Base-by-base conservation (phyloP, 2,888 invertebrate genomes). In the Phaedon cochleariae region DNA sequence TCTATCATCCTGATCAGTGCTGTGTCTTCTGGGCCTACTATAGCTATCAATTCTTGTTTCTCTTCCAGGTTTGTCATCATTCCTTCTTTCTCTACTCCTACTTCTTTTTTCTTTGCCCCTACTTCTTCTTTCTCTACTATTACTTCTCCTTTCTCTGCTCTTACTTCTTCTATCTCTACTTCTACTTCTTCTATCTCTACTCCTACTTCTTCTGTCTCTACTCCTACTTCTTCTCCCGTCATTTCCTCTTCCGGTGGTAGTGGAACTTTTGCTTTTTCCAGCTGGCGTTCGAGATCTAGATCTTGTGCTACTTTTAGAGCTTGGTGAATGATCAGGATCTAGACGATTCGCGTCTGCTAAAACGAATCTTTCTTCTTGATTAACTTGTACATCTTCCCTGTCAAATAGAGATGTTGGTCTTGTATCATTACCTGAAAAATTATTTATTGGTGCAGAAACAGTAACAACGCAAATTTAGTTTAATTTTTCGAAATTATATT, bases 341-440 rank as follows among this genome's bases (percentile, higher is more conserved):
- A 41, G 53, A 26, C 51, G 52, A 46, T 61, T 53, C n/a, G 62
- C 34, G 7, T 62, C 49, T 7, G 55, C 31, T 17, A 48, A 20
- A 10, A 58, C 52, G 22, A 52, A 45, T 20, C 58, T 9, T 10
- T 62, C 62, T 10, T 55, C 57, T 29, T 48, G 62, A 22, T 62
- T 62, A 4, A 62, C 62, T 5, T 58, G 1, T n/a, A 62, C 21
- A 21, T 57, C 62, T 7, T 51, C 51, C 7, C 62, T 51, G 52
- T 62, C 62, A 34, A 62, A 62, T 37, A 62, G 57, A 1, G 20
- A 5, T 29, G 22, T 58, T 51, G 20, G 1, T 29, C 31, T 51
- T 41, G 21, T 17, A 7, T 22, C 5, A 0, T 31, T 29, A 57
- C 31, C 57, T 62, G 62, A 51, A 62, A 62, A 26, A 49, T 41